These are phyloP conservation scores for Ia io DNA, from an alignment of 2,113 vertebrate species.

Conservation along the genomic window DNA sequence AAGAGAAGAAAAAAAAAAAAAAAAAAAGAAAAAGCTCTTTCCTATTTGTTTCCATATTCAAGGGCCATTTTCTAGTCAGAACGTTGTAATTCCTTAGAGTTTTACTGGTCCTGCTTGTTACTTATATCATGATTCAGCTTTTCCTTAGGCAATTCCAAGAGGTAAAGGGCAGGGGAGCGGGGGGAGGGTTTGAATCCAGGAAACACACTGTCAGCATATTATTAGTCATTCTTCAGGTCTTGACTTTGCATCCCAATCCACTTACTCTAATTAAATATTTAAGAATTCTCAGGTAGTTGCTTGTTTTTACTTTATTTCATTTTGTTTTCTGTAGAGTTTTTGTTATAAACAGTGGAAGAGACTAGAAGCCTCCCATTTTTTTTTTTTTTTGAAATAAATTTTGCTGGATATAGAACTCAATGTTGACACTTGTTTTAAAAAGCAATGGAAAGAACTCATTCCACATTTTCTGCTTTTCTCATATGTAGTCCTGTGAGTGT, in stretches of 20 bases:
- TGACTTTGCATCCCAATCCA: not conserved
- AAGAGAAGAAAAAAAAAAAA: not conserved
- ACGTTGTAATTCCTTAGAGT: not conserved
- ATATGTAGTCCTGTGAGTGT: not conserved
- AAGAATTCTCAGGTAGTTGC: not conserved
- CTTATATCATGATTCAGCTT: not conserved
- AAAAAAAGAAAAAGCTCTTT: not conserved
- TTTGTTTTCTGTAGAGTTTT: not conserved
- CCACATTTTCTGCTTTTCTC: not conserved
- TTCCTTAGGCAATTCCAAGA: not conserved
- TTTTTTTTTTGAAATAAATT: not conserved
- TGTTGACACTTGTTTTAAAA: not conserved
- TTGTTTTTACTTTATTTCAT: not conserved
- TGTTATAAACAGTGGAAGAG: not conserved
- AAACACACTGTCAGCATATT: not conserved
- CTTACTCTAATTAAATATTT: not conserved
- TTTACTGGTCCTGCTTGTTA: not conserved
- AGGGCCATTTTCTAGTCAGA: not conserved
- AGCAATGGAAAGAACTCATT: not conserved
- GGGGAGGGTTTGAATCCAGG: not conserved
- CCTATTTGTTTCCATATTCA: not conserved
- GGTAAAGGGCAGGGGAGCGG: not conserved
- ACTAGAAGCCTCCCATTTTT: not conserved
- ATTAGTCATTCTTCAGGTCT: not conserved
- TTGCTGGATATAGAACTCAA: not conserved